Evolutionary conservation across 2,888 invertebrate genomes (phyloP).

Genomic region (Eupithecia vulgata): DNA sequence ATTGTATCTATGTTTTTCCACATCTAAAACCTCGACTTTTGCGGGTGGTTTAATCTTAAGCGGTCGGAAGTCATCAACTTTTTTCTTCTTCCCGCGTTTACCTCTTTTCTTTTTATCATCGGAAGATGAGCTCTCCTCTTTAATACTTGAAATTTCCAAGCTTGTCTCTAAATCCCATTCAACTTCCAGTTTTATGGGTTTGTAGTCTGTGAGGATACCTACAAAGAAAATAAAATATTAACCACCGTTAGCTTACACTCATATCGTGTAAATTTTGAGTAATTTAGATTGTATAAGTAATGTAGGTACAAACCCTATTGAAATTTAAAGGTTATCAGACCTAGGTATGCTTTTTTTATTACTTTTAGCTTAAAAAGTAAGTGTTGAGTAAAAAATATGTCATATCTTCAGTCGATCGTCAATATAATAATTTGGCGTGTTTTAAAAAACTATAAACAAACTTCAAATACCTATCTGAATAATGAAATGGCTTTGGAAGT

Average conservation of each 20-base stretch:
- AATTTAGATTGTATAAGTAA: not conserved
- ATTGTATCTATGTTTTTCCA: slow-evolving; percentile 58
- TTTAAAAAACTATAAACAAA: too few relatives aligned
- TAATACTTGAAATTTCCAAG: slow-evolving; percentile 27
- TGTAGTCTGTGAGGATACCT: slow-evolving; percentile 44
- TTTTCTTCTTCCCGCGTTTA: slow-evolving; percentile 21
- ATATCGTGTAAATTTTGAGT: not conserved
- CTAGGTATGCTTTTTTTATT: too few relatives aligned
- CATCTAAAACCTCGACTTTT: slow-evolving; percentile 38
- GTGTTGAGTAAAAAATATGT: not conserved
- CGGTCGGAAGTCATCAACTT: slow-evolving; percentile 15
- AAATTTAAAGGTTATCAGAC: not conserved
- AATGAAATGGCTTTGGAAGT: too few relatives aligned
- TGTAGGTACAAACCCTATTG: not conserved
- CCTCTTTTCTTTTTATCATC: slow-evolving; percentile 23
- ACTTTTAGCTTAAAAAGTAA: not conserved
- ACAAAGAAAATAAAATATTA: slow-evolving; percentile 47
- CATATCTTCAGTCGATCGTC: not conserved
- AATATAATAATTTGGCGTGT: too few relatives aligned
- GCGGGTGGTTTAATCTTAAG: slow-evolving; percentile 29
- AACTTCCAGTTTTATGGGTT: slow-evolving; percentile 38
- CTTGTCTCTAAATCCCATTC: slow-evolving; percentile 36
- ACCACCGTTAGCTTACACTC: slow-evolving; percentile 18
- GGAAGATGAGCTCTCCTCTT: slow-evolving; percentile 25
- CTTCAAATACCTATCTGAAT: too few relatives aligned